Base-by-base conservation (phyloP, 2,797 vertebrate genomes). In the Labeo calbasu region DNA sequence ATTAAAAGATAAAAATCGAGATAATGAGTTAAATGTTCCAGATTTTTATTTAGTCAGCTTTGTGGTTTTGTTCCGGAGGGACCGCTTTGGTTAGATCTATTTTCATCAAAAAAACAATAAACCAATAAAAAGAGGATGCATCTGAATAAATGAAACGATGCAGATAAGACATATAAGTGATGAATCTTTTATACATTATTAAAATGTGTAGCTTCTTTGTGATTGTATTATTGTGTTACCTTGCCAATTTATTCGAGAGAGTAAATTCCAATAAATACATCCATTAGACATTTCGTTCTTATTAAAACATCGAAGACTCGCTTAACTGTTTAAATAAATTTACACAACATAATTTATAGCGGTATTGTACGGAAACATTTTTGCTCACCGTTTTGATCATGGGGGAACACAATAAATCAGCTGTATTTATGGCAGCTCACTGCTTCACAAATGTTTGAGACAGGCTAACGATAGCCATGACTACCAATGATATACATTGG, bases 381-480 rank as follows among this genome's bases (percentile, higher is more conserved):
- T 76, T 66, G 71, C 72, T 73, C 55, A 63, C 79, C 25, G 48
- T 46, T 83, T 77, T 77, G 75, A 84, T 61, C 75, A 69, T 15
- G 75, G n/a, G 19, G 70, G 63, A 66, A 84, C 36, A 32, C 9
- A 77, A 66, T 70, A 77, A 84, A 70, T 69, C 63, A 61, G 23
- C 14, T 70, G 65, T 70, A 83, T 84, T 84, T 59, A 84, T 77
- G 25, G 70, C 57, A 57, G 50, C 63, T 43, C 19, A n/a, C 17
- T 57, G 63, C 23, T 59, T 83, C 23, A 59, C 63, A 77, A 59
- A 77, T 83, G 55, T 77, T 48, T 57, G 17, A 83, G 65, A 69
- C 73, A 83, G 40, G 66, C 75, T 83, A 59, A 83, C 23, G 65
- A 69, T 83, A 77, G 25, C 40, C 63, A 70, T 69, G 73, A 59